Base-by-base conservation (phyloP, 2,888 invertebrate species). In the Ophioninae sp. region DNA sequence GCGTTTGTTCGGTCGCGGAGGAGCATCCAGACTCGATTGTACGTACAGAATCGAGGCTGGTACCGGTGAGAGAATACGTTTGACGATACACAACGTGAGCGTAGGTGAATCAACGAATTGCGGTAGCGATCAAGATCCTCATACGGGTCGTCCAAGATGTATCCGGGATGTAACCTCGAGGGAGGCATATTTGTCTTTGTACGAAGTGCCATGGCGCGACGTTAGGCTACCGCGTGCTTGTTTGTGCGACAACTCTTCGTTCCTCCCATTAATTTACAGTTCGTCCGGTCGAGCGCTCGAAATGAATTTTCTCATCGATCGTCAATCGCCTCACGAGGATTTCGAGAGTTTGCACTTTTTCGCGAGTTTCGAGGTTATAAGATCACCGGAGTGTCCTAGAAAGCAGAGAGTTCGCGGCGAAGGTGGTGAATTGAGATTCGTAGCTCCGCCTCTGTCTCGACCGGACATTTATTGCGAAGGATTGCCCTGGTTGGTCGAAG, bases 1-100 rank as follows among this genome's bases (percentile, higher is more conserved):
- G 2, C 96, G 97, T 91, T 94, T 97, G 89, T 97, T 96, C 91
- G 98, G 97, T 0, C 94, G 97, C 64, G 97, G 98, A 0, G 97
- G 98, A 6, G 95, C 96, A 51, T 94, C 94, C 84, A 95, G 96
- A 86, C 93, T 97, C 78, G 96, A 96, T 79, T 97, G 97, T 91
- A 94, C 96, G 76, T 97, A 96, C 91, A 95, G 97, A 81, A 94
- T 97, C 87, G 96, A 96, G 90, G 96, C 96, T 0, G 95, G 94
- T 20, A 93, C 94, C 0, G 95, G 95, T 39, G 96, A 96, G 88
- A 94, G 96, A 71, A 95, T 97, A 6, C 94, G 95, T 22, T 93
- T 97, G 10, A 95, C 95, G 3, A 91, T 97, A 80, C 95, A 95
- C 88, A 96, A 96, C 89, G 96, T 96, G 5, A 95, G 96, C 23